A percentile compares a stretch with the other conserved stretches of the same genome.
phyloP scores from a whole-genome alignment of 2,888 invertebrate genomes.

The Rotaria magnacalcarata region DNA sequence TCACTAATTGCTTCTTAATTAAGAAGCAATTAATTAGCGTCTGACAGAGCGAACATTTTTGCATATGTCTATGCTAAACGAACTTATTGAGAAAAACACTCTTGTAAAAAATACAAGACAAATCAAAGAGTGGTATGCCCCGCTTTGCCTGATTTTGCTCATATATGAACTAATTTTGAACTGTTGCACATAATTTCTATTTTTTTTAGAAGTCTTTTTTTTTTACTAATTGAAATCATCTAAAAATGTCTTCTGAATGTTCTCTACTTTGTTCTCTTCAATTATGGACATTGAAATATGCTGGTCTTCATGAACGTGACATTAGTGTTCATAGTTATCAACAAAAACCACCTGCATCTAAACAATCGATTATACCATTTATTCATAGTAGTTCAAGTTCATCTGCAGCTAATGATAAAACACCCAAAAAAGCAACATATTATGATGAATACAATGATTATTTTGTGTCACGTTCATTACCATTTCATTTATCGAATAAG shows the following conservation, averaged over 20 bases:
- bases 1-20: too few relatives aligned
- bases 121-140: too few relatives aligned
- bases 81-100: too few relatives aligned
- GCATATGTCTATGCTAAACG: too few relatives aligned
- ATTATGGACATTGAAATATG: constrained; percentile 33
- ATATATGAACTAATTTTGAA: too few relatives aligned
- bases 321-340: constrained; percentile 34
- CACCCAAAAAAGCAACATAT: constrained; percentile 16
- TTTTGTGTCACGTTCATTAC: background rate
- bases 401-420: background rate
- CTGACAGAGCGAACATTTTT: too few relatives aligned
- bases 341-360: background rate
- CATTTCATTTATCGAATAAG: constrained; percentile 30
- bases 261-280: constrained; percentile 8
- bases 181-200: too few relatives aligned
- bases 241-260: background rate
- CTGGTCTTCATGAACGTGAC: constrained; percentile 35
- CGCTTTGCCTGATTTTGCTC: too few relatives aligned
- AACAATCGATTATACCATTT: background rate
- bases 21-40: too few relatives aligned
- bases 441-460: constrained; percentile 24
- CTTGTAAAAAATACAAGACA: too few relatives aligned
- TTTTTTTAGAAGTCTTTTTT: too few relatives aligned
- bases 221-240: too few relatives aligned
- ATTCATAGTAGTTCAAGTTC: background rate